Base-by-base conservation (phyloP, 2,888 invertebrate species). In the Clusia tigrina region DNA sequence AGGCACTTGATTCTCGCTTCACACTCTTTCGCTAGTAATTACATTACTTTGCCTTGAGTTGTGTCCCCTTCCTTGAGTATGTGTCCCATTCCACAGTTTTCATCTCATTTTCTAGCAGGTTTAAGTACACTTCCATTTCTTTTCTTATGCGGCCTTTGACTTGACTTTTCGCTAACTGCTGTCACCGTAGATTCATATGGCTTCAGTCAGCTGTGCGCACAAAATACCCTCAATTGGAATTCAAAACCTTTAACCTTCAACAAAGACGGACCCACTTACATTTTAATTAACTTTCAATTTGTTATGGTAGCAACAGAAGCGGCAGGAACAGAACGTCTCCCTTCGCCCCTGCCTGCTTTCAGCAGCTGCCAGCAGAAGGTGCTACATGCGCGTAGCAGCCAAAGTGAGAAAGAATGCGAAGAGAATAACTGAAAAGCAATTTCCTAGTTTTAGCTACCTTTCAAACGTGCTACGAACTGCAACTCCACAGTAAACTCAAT, bases 241-340 rank as follows among this genome's bases (percentile, higher is more conserved):
- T 53, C 42, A 25, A 60, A 54, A 42, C 42, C 69, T 74, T 70
- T 72, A 68, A 76, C 75, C 74, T 64, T 32, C 6, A 66, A 2
- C 48, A 20, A 48, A 48, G 42, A 48, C 48, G 22, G 48, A 18
- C 22, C 48, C 22, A 48, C 48, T 48, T 68, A 69, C 65, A 66
- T 72, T 77, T 78, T 76, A 76, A 79, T 79, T 78, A 77, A 78
- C 65, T 71, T 76, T 69, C 71, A 72, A 77, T 79, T 80, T 71
- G 77, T 67, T 65, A 73, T 67, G 76, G 71, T 63, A 69, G 54
- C 54, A 61, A n/a, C n/a, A n/a, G n/a, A n/a, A n/a, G 17, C 57
- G 20, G 48, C 51, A 53, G n/a, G n/a, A n/a, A 12, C 57, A n/a
- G 48, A 37, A 53, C 56, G 52, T 59, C 22, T 46, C 32, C 32